Conservation (phyloP, 1,140 invertebrate species). For the Diachasma alloeum region DNA sequence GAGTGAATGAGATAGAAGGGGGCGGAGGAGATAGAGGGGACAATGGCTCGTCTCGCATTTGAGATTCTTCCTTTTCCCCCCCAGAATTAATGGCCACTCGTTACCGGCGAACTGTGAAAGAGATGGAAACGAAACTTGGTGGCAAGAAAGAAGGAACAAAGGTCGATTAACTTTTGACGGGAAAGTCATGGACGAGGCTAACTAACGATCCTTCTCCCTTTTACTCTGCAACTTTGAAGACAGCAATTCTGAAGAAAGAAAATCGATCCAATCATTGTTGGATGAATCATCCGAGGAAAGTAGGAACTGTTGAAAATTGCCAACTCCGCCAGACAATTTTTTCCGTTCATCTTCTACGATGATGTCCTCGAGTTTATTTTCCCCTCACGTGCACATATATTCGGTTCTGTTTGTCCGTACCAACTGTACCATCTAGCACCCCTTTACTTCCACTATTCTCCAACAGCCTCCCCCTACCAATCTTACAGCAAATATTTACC, state of each 20-base stretch:
- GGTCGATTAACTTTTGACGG: constrained; percentile 7
- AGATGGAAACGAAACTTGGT: constrained; percentile 5
- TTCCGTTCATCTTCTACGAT: background rate
- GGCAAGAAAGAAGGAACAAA: constrained; percentile 6
- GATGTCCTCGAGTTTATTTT: background rate
- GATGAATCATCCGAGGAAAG: background rate
- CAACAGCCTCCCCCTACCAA: constrained; percentile 26
- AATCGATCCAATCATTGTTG: background rate
- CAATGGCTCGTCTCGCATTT: constrained; percentile 17
- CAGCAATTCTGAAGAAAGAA: background rate
- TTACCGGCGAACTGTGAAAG: constrained; percentile 20
- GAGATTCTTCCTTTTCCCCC: constrained; percentile 31
- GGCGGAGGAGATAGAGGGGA: constrained; percentile 1
- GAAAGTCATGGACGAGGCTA: constrained; percentile 7
- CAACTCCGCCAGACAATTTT: background rate
- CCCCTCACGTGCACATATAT: background rate
- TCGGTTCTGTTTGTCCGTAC: background rate
- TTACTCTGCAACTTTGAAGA: constrained; percentile 4
- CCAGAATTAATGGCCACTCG: constrained; percentile 28
- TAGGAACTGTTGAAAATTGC: background rate
- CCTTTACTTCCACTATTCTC: background rate
- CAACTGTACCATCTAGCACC: background rate
- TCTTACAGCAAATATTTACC: constrained; percentile 49
- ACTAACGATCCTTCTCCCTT: constrained; percentile 32
- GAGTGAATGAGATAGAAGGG: background rate